Evolutionary conservation across 2,113 vertebrate species (phyloP).

Genomic region (Bos javanicus): DNA sequence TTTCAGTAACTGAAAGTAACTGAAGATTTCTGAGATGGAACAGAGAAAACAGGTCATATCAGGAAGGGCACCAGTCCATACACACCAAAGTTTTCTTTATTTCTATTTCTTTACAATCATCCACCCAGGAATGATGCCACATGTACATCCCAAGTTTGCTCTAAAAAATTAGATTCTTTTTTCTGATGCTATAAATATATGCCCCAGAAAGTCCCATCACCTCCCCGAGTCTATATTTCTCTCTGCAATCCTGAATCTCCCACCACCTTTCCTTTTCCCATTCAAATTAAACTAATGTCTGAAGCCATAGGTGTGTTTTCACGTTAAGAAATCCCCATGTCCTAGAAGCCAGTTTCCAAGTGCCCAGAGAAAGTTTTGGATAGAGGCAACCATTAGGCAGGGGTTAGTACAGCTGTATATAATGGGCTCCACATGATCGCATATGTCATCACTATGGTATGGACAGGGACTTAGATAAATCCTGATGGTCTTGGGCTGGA

Average conservation of each 20-base stretch:
- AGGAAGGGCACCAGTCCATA: background rate
- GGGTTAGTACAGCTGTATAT: fast-evolving
- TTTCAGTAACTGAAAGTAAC: too few species aligned
- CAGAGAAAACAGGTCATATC: background rate
- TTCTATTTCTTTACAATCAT: background rate
- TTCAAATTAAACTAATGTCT: background rate
- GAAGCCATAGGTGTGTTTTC: background rate
- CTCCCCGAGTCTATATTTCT: background rate
- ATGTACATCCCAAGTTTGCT: background rate
- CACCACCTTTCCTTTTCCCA: background rate
- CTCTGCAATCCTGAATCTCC: too few species aligned
- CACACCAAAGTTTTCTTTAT: background rate
- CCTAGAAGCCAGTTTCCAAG: background rate
- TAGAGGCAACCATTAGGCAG: background rate
- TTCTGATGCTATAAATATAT: background rate
- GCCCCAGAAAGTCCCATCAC: background rate
- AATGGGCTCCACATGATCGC: fast-evolving
- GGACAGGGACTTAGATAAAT: background rate
- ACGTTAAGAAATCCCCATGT: fast-evolving
- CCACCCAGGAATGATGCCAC: background rate
- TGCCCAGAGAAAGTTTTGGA: background rate
- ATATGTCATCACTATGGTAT: fast-evolving
- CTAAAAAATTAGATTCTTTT: background rate
- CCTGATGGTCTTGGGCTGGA: background rate
- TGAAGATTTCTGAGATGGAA: background rate